Conservation (phyloP, 2,888 invertebrate species). For the Lithophane semibrunnea region DNA sequence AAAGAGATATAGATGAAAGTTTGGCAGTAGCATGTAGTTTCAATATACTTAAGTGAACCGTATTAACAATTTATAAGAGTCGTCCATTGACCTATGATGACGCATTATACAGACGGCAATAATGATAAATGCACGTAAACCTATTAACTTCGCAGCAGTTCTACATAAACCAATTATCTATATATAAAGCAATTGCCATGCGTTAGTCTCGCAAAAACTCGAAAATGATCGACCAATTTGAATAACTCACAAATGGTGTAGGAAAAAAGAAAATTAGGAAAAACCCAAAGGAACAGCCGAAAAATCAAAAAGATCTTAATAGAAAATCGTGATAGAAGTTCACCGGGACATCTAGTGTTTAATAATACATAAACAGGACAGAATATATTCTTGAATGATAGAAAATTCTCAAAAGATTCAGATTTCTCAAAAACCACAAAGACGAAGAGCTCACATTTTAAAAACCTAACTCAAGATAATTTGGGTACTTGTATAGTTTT, state of each 20-base stretch:
- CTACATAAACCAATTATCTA: constrained; percentile 17
- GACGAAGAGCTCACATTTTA: background rate
- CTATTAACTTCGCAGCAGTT: constrained; percentile 16
- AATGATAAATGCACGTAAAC: constrained; percentile 26
- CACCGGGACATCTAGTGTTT: too few relatives aligned
- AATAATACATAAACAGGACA: background rate
- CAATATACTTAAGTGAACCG: background rate
- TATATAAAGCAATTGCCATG: too few relatives aligned
- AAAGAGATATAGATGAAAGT: background rate
- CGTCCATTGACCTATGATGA: constrained; percentile 41
- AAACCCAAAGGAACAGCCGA: too few relatives aligned
- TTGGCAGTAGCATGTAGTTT: background rate
- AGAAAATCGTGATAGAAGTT: too few relatives aligned
- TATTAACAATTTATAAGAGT: constrained; percentile 7
- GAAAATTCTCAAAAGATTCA: background rate
- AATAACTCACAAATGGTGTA: too few relatives aligned
- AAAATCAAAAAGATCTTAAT: too few relatives aligned
- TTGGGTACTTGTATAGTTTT: constrained; percentile 23
- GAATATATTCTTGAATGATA: background rate
- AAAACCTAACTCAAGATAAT: background rate
- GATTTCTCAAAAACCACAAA: background rate
- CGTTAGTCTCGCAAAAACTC: too few relatives aligned
- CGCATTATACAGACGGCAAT: constrained; percentile 12
- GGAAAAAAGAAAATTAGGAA: too few relatives aligned
- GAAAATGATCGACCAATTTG: too few relatives aligned